Base-by-base conservation (phyloP, 2,113 vertebrate species). In the Zapus hudsonius region DNA sequence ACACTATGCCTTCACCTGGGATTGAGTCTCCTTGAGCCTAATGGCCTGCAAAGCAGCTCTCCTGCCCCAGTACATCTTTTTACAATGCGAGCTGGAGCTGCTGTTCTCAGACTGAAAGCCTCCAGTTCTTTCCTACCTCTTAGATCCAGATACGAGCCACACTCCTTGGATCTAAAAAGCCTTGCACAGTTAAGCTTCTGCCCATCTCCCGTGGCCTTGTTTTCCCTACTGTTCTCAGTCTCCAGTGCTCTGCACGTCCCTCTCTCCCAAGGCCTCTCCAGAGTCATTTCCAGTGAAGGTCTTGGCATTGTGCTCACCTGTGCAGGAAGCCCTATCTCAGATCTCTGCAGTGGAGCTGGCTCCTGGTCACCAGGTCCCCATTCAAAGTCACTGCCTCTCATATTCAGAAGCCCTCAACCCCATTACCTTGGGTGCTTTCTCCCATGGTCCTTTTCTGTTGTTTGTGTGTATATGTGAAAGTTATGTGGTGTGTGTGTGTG, bases 51-150 rank as follows among this genome's bases (percentile, higher is more conserved):
- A 31, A 90, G 29, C 23, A 47, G 55, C 19, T 36, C 73, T 87
- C 61, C 91, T 64, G 63, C 23, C 59, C 57, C 40, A 47, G 15
- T 44, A 64, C 84, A 69, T 81, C 78, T 29, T 92, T 92, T 88
- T 22, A 93, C 86, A 83, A 33, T 20, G 12, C 16, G 84, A 84
- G 44, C 75, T 31, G 17, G 38, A 84, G 75, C 69, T 67, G 59
- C 76, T 66, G 57, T 15, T 36, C 27, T 31, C 25, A 74, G 59
- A 57, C 80, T 61, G 74, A 94, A 93, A 88, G 83, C 33, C 27
- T 90, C 29, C 31, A 20, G 36, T 75, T 23, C 40, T 70, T 61
- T 84, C 31, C 20, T 27, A 52, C 31, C 59, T 52, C 3, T 27
- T 22, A 7, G 16, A 55, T 33, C 57, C 25, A 63, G 63, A 36